A percentile compares a stretch with the other conserved stretches of the same genome.
Evolutionary conservation across 2,888 invertebrate species (phyloP).

Genomic region (Hemithea aestivaria): DNA sequence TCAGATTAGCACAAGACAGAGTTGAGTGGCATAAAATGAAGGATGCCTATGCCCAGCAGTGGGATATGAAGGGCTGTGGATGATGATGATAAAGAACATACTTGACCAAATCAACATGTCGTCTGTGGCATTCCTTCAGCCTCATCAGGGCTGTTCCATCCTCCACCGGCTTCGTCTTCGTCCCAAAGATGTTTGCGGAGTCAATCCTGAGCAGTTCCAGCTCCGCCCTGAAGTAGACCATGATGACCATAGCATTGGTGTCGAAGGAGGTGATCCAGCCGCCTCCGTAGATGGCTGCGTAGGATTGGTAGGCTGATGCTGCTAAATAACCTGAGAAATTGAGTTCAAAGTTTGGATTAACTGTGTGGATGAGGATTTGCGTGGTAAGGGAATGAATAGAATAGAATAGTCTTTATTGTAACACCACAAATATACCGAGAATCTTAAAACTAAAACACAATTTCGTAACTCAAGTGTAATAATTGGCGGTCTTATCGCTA

Average conservation of each 20-base stretch:
- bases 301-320: slow-evolving; percentile 54
- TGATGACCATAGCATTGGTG: slow-evolving; percentile 60
- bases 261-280: slow-evolving; percentile 70
- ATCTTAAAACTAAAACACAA: no score
- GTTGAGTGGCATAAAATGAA: no score
- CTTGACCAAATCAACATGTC: slow-evolving; percentile 57
- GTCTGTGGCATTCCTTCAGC: slow-evolving; percentile 48
- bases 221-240: slow-evolving; percentile 65
- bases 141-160: slow-evolving; percentile 33
- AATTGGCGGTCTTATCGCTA: no score
- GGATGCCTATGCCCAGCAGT: no score
- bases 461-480: no score
- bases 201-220: slow-evolving; percentile 54
- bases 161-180: slow-evolving; percentile 20
- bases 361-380: no score
- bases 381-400: no score
- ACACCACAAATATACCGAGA: no score
- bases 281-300: slow-evolving; percentile 57
- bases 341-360: no score
- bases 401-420: no score
- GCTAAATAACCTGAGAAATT: slow-evolving; percentile 45
- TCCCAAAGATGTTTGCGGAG: slow-evolving; percentile 48
- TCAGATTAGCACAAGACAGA: no score
- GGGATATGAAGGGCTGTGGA: no score
- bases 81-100: slow-evolving; percentile 47